A percentile compares a stretch with the other conserved stretches of the same genome.
Evolutionary conservation across 2,888 invertebrate genomes (phyloP).

Genomic region (Chaetoderma sp.): DNA sequence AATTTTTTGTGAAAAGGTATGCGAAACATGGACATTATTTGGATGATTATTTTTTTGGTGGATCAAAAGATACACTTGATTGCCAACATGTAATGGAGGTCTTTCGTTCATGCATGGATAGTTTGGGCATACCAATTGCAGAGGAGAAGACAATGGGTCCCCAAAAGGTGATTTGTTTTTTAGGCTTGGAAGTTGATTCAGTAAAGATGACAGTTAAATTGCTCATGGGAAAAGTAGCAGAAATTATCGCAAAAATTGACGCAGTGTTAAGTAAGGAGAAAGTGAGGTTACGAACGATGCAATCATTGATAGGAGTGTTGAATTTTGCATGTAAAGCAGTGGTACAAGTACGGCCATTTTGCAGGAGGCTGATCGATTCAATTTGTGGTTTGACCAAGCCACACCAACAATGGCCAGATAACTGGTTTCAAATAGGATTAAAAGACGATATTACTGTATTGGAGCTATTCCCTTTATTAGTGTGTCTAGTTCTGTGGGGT

Average conservation of each 20-base stretch:
- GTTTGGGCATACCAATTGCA: background rate
- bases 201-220: background rate
- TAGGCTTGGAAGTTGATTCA: background rate
- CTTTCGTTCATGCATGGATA: background rate
- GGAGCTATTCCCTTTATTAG: background rate
- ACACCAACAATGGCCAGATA: background rate
- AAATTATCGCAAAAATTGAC: background rate
- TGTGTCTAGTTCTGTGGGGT: background rate
- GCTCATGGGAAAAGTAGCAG: background rate
- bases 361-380: background rate
- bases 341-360: background rate
- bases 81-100: background rate
- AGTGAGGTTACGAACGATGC: background rate
- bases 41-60: background rate
- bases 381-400: background rate
- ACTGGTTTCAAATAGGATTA: background rate
- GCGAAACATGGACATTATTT: background rate
- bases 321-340: slow-evolving; percentile 2
- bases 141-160: background rate
- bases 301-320: background rate
- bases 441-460: background rate
- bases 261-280: background rate
- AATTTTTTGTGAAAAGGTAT: background rate
- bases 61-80: too few relatives aligned
- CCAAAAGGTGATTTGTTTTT: background rate